A percentile compares a stretch with the other conserved stretches of the same genome.
Evolutionary conservation across 2,888 invertebrate genomes (phyloP).

Genomic region (Plagiodera versicolora): DNA sequence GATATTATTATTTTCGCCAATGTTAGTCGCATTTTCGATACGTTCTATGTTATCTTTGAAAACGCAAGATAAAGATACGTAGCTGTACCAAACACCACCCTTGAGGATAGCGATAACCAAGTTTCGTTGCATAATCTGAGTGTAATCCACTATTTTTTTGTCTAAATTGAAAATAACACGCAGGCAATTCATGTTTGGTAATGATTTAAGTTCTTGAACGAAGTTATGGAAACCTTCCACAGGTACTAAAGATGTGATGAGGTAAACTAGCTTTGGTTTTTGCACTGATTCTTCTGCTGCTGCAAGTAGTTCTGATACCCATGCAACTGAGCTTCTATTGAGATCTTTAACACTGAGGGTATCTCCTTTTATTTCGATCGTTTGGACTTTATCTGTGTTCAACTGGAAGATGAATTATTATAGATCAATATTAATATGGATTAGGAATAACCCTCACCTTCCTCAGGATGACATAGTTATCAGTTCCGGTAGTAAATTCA

Average conservation of each 20-base stretch:
- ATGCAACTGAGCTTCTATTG: conserved; percentile 40
- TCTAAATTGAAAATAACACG: conserved; percentile 64
- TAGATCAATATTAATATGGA: neutral
- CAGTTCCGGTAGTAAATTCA: conserved; percentile 38
- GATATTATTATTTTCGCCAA: conserved; percentile 41
- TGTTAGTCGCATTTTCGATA: neutral
- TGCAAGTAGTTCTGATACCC: conserved; percentile 45
- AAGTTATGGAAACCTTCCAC: conserved; percentile 49
- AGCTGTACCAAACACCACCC: conserved; percentile 52
- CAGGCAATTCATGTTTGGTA: conserved; percentile 39
- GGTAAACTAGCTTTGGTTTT: conserved; percentile 38
- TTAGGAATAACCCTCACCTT: conserved; percentile 37
- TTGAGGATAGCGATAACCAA: conserved; percentile 77
- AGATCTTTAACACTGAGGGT: conserved; percentile 47
- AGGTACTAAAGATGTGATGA: conserved; percentile 46
- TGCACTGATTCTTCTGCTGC: conserved; percentile 31
- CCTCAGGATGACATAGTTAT: conserved; percentile 45
- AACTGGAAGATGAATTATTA: conserved; percentile 30
- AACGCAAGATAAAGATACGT: conserved; percentile 43
- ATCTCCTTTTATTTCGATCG: conserved; percentile 44
- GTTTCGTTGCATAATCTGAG: conserved; percentile 68
- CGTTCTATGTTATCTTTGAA: conserved; percentile 34
- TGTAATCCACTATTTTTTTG: conserved; percentile 64
- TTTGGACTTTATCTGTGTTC: conserved; percentile 29
- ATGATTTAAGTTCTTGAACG: conserved; percentile 39